Evolutionary conservation across 2,888 invertebrate species (phyloP).

Genomic region (Notocelia uddmanniana): DNA sequence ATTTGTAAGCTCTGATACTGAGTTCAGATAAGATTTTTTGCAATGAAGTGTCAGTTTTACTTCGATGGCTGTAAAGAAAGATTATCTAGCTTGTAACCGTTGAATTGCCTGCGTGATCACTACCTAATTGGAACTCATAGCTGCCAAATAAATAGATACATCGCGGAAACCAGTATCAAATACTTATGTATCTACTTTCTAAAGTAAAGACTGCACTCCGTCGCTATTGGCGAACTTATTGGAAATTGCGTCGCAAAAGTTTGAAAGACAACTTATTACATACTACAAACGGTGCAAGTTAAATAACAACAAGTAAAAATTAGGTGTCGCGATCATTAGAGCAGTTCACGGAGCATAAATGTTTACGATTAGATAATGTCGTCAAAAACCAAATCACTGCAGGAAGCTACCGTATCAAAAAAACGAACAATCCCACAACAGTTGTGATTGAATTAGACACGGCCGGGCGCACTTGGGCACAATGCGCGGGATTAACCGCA

Average conservation of each 20-base stretch:
- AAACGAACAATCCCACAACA: constrained; percentile 50
- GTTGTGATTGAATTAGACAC: constrained; percentile 72
- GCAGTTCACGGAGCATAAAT: too few relatives aligned
- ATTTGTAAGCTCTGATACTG: constrained; percentile 61
- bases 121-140: background rate
- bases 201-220: too few relatives aligned
- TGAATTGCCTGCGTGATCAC: background rate
- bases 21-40: constrained; percentile 54
- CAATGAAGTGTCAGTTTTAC: constrained; percentile 17
- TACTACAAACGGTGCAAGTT: too few relatives aligned
- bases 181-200: too few relatives aligned
- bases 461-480: constrained; percentile 56
- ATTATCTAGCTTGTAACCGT: constrained; percentile 1
- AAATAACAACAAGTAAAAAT: too few relatives aligned
- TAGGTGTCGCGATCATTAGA: too few relatives aligned
- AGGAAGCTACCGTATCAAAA: constrained; percentile 11
- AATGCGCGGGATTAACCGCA: constrained; percentile 64
- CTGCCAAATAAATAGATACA: too few relatives aligned
- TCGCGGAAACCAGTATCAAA: too few relatives aligned
- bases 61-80: background rate
- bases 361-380: background rate
- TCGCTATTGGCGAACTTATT: too few relatives aligned
- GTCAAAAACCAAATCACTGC: constrained; percentile 22
- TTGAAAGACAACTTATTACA: too few relatives aligned
- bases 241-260: too few relatives aligned